A percentile compares a stretch with the other conserved stretches of the same genome.
Evolutionary conservation across 2,113 vertebrate species (phyloP).

Genomic region (Coregonus clupeaformis): DNA sequence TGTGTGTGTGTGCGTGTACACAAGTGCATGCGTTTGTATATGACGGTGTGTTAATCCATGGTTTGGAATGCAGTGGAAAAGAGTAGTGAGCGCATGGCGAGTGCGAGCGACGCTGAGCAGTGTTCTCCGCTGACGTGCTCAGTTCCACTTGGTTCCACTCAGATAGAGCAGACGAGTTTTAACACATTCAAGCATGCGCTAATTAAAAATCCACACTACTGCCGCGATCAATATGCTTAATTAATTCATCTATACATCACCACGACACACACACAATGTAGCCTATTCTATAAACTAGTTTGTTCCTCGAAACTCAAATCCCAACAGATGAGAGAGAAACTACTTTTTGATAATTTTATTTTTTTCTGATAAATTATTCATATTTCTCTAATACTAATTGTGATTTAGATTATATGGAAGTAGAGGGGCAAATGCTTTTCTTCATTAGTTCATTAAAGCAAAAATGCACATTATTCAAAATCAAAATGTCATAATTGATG

Average conservation of each 20-base stretch:
- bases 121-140: constrained; percentile 46
- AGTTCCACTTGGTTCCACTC: constrained; percentile 72
- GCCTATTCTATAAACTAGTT: constrained; percentile 11
- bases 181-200: constrained; percentile 69
- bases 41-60: constrained; percentile 16
- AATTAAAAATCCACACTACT: constrained; percentile 73
- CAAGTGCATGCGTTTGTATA: too few relatives aligned
- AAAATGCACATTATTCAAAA: constrained; percentile 5
- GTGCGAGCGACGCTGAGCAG: constrained; percentile 17
- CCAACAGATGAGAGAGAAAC: too few relatives aligned
- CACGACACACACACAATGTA: constrained; percentile 3
- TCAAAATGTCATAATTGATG: too few relatives aligned
- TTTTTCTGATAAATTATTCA: too few relatives aligned
- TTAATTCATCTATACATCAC: constrained; percentile 71
- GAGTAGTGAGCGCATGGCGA: constrained; percentile 2
- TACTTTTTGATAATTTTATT: too few relatives aligned
- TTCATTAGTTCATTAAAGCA: background rate
- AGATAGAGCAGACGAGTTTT: constrained; percentile 60
- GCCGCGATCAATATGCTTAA: constrained; percentile 69
- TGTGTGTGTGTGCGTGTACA: background rate
- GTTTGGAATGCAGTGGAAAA: constrained; percentile 20
- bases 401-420: too few relatives aligned
- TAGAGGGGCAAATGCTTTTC: too few relatives aligned
- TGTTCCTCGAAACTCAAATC: background rate
- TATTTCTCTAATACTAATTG: too few relatives aligned